Evolutionary conservation across 2,113 vertebrate species (phyloP), one percentile per base, ranked within the genome.

Genomic region (Halcyon senegalensis): DNA sequence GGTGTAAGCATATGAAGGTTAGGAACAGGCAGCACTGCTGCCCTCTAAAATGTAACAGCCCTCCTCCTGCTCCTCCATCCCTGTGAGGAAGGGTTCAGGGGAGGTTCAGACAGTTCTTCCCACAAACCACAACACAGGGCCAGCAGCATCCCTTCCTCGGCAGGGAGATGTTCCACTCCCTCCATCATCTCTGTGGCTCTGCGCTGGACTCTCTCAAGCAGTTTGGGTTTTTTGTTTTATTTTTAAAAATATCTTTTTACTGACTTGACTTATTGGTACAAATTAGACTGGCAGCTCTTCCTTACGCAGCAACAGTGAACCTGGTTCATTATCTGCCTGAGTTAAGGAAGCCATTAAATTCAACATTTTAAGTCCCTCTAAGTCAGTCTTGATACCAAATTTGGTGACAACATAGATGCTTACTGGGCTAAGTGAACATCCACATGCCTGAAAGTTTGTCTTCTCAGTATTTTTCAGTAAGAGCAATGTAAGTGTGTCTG

Each of bases 391-490:
- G 16, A n/a, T 62, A 35, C 13, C 20, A 53, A 67, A 63, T 64
- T 55, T 27, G 7, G 16, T 31, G 75, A 66, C 67, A 89, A 69
- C 27, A 60, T 62, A 53, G 66, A 44, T 39, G 62, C 30, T 76
- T 19, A 6, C 58, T 64, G 76, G 64, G 44, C 41, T 66, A 58
- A 75, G 39, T 8, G 19, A 50, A 20, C 39, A 60, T 48, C 23
- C 51, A 59, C 13, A 33, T 18, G 35, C 33, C 35, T 74, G 37
- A 18, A 86, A 46, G 43, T 48, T 63, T 81, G 16, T 53, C 55
- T 89, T 86, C 88, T n/a, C 81, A 30, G 44, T 33, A 41, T 58
- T 68, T 80, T 51, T 88, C 78, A 18, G 43, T 79, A 92, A 83
- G 28, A 77, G 20, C 28, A 84, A 73, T 2, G 0, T 5, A 69